Base-by-base conservation (phyloP, 2,797 vertebrate genomes). In the Fistularia commersonii region DNA sequence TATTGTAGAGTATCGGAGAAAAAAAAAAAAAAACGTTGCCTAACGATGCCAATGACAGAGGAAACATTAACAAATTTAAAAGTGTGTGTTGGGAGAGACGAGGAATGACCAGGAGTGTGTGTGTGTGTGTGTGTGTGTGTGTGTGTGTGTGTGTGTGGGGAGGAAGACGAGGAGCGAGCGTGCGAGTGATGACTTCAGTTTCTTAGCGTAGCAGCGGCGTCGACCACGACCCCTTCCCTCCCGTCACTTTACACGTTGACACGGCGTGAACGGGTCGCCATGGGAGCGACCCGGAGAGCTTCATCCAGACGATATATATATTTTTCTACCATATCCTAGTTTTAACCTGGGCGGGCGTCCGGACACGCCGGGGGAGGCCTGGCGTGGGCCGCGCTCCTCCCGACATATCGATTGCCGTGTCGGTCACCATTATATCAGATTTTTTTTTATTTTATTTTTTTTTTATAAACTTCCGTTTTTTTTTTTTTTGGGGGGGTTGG, bases 251-350 rank as follows among this genome's bases (percentile, higher is more conserved):
- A 82, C 83, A 83, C 79, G n/a, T n/a, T n/a, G n/a, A n/a, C n/a
- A n/a, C n/a, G n/a, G n/a, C n/a, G n/a, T n/a, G n/a, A n/a, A n/a
- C n/a, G n/a, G n/a, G n/a, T n/a, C 74, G 66, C 82, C 83, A 64
- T 67, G 54, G 79, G 81, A 80, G 69, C 82, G 79, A 86, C 84
- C 83, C 89, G 78, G 90, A 81, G 85, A 82, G 87, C 84, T 77
- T 88, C 88, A 91, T 91, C 87, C 78, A 86, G 74, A 84, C 82
- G 73, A 84, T 91, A 90, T 91, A 92, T 92, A n/a, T n/a, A n/a
- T n/a, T 92, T 91, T 92, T 91, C 88, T 92, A 92, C 84, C 90
- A 91, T 90, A 84, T 89, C 81, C 82, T 80, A 86, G 84, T 89
- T 90, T 84, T 83, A 87, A 88, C 79, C 77, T 78, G 82, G 74